phyloP scores from a whole-genome alignment of 2,113 vertebrate species.

The Gallinago jamesoni region DNA sequence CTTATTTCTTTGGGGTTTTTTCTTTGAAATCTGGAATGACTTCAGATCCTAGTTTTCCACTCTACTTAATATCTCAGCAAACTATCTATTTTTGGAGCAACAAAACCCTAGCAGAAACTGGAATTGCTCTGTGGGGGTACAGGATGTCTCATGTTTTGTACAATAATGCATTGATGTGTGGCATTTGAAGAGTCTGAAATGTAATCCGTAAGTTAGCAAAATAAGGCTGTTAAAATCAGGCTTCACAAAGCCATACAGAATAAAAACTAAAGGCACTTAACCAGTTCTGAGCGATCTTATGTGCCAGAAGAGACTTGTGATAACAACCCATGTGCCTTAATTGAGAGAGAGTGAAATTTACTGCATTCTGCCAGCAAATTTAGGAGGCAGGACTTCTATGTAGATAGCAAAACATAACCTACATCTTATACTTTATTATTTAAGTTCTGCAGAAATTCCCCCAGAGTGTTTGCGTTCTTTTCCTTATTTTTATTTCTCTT shows the following conservation, averaged over 20 bases:
- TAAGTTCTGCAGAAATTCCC: neutral
- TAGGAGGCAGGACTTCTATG: neutral
- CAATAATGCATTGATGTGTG: neutral
- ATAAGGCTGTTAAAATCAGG: neutral
- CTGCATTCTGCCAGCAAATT: neutral
- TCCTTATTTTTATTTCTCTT: neutral
- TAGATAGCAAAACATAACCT: neutral
- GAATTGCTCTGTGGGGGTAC: neutral
- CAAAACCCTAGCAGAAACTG: neutral
- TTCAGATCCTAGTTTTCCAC: constrained; percentile 1
- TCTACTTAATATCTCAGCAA: neutral
- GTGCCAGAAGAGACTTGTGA: neutral
- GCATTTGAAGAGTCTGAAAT: constrained; percentile 1
- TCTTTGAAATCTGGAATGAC: neutral
- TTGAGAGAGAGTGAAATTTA: neutral
- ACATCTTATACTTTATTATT: neutral
- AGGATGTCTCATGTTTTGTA: neutral
- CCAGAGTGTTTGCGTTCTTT: neutral
- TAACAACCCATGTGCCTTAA: neutral
- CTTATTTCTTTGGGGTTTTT: neutral
- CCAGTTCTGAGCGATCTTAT: neutral
- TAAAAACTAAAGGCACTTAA: neutral
- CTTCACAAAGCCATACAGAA: neutral
- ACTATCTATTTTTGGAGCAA: constrained; percentile 12
- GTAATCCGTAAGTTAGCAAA: neutral